Conservation (phyloP, 92 coral and sea anemone genomes). For the Parazoanthus atlanticus region DNA sequence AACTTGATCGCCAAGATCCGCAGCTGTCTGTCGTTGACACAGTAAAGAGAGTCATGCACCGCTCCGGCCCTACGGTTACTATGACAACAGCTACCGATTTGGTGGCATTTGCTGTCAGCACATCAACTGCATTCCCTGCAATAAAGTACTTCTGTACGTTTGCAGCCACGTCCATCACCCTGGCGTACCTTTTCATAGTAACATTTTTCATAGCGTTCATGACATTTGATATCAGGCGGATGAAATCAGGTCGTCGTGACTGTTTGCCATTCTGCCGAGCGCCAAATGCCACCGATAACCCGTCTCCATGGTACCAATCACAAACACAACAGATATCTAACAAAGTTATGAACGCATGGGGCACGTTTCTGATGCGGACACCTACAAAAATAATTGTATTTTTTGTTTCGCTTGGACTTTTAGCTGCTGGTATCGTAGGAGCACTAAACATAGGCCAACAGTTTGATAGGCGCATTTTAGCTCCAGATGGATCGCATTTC, state of each 20-base stretch:
- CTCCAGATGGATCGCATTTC: constrained; percentile 76
- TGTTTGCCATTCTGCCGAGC: constrained; percentile 58
- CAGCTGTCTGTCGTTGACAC: constrained; percentile 32
- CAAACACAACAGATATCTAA: constrained; percentile 46
- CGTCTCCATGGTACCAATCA: too few relatives aligned
- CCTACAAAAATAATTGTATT: background rate
- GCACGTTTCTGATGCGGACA: background rate
- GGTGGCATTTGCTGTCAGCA: background rate
- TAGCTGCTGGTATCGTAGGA: constrained; percentile 64
- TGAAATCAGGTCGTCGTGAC: constrained; percentile 75
- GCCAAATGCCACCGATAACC: too few relatives aligned
- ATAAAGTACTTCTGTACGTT: too few relatives aligned
- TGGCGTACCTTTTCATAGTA: constrained; percentile 68
- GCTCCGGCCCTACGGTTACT: background rate
- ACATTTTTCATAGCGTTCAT: constrained; percentile 79
- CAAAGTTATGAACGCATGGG: constrained; percentile 51
- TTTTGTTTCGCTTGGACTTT: too few relatives aligned
- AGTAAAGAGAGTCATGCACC: background rate
- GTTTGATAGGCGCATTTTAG: constrained; percentile 68
- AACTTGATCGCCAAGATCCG: constrained; percentile 13
- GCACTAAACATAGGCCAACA: constrained; percentile 65
- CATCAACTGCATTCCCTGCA: background rate
- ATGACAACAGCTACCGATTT: background rate
- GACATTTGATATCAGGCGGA: constrained; percentile 76
- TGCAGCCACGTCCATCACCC: background rate